Evolutionary conservation across 1,140 invertebrate genomes (phyloP), one percentile per base, ranked within the genome.

Genomic region (Zaprionus kolodkinae): DNA sequence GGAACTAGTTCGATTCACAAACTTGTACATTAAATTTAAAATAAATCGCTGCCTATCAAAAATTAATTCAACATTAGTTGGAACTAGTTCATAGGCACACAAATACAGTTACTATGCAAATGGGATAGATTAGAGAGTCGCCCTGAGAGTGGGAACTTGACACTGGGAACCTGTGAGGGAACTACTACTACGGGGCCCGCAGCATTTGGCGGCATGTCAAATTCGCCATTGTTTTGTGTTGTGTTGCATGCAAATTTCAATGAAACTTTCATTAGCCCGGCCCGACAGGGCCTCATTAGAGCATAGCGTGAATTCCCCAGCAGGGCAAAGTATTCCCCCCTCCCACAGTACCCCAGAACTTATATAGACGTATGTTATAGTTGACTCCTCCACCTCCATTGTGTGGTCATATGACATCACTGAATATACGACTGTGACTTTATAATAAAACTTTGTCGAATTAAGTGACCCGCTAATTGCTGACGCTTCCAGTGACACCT

Each of bases 391-490:
- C 50, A 63, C 67, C 21, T 21, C 15, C 15, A 43, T 35, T 33
- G 17, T 30, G 1, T 43, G 72, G 61, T 75, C 65, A 59, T 40
- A 81, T 87, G 83, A 83, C 83, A 87, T 88, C 84, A 88, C 50
- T 62, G 50, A 30, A 52, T 57, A 52, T 57, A 65, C 63, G 52
- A 65, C 50, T 65, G 17, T 11, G 66, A 50, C 21, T 69, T 12
- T 54, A 62, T 62, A 55, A 65, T 83, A 72, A 74, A 77, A 43
- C 43, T 57, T 27, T 27, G 43, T n/a, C 52, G 48, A 82, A 86
- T 86, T 87, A 79, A 86, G 81, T 76, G 82, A 67, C 35, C 45
- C 65, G 71, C 83, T 87, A 87, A 87, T 87, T 87, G 83, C 72
- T 70, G 59, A 74, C 66, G 72, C 66, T 74, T 70, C 17, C 38